These are phyloP conservation scores for Oligia strigilis DNA, from an alignment of 2,888 invertebrate genomes.

Conservation along the genomic window DNA sequence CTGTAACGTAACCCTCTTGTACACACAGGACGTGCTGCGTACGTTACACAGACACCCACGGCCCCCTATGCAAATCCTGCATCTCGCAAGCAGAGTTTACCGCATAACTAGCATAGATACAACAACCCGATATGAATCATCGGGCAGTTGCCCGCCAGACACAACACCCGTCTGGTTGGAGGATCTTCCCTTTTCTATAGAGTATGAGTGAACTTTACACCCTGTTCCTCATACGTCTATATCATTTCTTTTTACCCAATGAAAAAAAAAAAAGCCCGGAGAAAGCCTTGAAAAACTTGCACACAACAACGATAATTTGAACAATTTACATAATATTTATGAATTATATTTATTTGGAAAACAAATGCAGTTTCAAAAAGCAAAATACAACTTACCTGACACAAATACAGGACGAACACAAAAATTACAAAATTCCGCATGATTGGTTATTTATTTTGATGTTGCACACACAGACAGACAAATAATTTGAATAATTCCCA, in stretches of 20 bases:
- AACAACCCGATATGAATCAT: too few relatives aligned
- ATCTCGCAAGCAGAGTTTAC: too few relatives aligned
- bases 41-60: too few relatives aligned
- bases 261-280: too few relatives aligned
- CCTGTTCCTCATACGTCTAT: too few relatives aligned
- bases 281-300: neutral
- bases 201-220: too few relatives aligned
- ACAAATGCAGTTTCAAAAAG: neutral
- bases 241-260: too few relatives aligned
- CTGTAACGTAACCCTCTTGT: neutral
- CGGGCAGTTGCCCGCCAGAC: too few relatives aligned
- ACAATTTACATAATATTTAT: neutral
- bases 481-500: slow-evolving; percentile 17
- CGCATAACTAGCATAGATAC: too few relatives aligned
- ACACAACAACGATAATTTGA: neutral
- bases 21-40: neutral
- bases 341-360: neutral
- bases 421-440: slow-evolving; percentile 49
- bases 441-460: slow-evolving; percentile 5
- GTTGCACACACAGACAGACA: neutral
- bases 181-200: too few relatives aligned
- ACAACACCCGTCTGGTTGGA: too few relatives aligned
- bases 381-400: slow-evolving; percentile 59
- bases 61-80: too few relatives aligned
- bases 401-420: slow-evolving; percentile 53